A percentile compares a stretch with the other conserved stretches of the same genome.
phyloP scores from a whole-genome alignment of 2,888 invertebrate genomes.

The Tenthredo mesomela region DNA sequence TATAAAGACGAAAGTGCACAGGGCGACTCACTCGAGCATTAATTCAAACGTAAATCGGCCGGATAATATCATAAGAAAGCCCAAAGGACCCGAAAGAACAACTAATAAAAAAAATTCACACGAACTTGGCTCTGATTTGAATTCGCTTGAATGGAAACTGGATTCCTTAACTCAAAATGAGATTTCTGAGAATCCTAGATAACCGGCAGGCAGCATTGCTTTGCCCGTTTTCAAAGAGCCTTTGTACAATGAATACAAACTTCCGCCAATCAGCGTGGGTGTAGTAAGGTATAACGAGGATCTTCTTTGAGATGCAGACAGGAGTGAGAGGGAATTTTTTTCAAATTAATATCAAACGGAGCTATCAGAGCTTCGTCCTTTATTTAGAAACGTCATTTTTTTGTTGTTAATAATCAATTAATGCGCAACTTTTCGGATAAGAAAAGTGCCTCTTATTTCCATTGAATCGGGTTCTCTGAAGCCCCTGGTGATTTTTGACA shows the following conservation, averaged over 20 bases:
- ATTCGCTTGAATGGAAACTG: not conserved
- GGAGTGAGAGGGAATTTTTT: not conserved
- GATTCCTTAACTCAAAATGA: not conserved
- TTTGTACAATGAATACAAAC: not conserved
- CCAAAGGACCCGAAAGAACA: not conserved
- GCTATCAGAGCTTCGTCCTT: too few species aligned
- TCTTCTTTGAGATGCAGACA: too few species aligned
- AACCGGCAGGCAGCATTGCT: not conserved
- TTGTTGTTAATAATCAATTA: too few species aligned
- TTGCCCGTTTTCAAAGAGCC: not conserved
- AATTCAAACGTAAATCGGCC: slow-evolving; percentile 9
- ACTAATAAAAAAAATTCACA: not conserved
- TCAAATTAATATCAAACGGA: too few species aligned
- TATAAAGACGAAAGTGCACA: not conserved
- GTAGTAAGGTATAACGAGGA: not conserved
- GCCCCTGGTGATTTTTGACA: not conserved
- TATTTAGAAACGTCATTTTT: too few species aligned
- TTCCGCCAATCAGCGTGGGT: not conserved
- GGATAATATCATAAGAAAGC: not conserved
- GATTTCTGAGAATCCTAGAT: not conserved
- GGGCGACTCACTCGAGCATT: not conserved
- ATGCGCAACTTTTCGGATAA: not conserved
- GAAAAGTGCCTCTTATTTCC: not conserved
- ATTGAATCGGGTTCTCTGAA: not conserved
- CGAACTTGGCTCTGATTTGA: not conserved